phyloP scores from a whole-genome alignment of 2,113 vertebrate species.

The Oryzias celebensis region DNA sequence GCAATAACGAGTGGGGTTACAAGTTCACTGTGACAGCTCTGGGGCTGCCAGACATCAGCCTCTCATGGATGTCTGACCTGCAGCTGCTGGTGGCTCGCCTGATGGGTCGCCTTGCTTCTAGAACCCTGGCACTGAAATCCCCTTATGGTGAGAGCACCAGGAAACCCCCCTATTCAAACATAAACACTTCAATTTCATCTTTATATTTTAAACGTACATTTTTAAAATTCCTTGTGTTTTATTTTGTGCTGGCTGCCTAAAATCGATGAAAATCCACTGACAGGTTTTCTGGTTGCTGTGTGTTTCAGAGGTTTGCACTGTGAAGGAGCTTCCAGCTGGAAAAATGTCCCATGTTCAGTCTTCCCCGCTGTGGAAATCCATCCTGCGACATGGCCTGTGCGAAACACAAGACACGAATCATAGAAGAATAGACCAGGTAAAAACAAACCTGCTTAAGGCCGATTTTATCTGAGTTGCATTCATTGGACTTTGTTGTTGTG shows the following conservation, averaged over 20 bases:
- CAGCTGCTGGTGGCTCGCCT: conserved; percentile 90
- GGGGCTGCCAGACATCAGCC: conserved; percentile 89
- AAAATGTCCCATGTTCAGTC: conserved; percentile 86
- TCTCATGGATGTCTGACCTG: conserved; percentile 95
- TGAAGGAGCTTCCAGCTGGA: conserved; percentile 81
- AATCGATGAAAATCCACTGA: background rate
- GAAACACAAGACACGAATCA: conserved; percentile 42
- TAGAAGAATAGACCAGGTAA: conserved; percentile 55
- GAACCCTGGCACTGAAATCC: conserved; percentile 87
- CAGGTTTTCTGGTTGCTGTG: conserved; percentile 7
- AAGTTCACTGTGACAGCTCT: conserved; percentile 92
- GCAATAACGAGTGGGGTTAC: conserved; percentile 98
- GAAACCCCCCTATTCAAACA: background rate
- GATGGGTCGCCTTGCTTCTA: conserved; percentile 93
- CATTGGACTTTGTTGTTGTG: background rate
- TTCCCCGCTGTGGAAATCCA: conserved; percentile 91
- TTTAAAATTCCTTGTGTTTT: no score
- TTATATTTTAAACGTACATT: no score
- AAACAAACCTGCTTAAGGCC: background rate
- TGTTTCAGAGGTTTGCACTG: conserved; percentile 78
- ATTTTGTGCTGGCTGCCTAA: background rate
- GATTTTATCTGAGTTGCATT: accelerated
- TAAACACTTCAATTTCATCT: no score
- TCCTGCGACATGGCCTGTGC: conserved; percentile 88
- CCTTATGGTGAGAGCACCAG: conserved; percentile 74